Percentiles rank a stretch among this genome's conserved stretches.
Conservation (phyloP, 2,888 invertebrate genomes). For the Cynaeus angustus region DNA sequence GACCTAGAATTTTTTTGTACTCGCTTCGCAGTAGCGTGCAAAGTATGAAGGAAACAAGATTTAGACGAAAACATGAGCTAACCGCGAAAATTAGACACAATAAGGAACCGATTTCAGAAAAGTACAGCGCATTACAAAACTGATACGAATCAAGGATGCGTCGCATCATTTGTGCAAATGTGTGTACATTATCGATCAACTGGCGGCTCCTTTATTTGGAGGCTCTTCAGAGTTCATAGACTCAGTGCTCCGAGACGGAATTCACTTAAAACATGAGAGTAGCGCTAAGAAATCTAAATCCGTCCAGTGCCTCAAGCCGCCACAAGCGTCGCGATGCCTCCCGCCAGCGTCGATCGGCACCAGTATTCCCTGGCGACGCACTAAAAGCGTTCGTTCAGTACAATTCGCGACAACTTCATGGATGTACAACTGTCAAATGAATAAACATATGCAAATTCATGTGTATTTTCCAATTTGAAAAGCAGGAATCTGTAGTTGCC, state of each 20-base stretch:
- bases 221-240: conserved; percentile 58
- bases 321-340: conserved; percentile 57
- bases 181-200: conserved; percentile 40
- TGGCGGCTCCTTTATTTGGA: conserved; percentile 48
- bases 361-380: conserved; percentile 48
- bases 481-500: conserved; percentile 16
- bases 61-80: background rate
- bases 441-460: conserved; percentile 17
- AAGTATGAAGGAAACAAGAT: too few relatives aligned
- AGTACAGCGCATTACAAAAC: background rate
- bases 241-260: conserved; percentile 53
- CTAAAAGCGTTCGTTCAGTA: conserved; percentile 44
- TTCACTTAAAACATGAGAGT: conserved; percentile 56
- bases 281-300: conserved; percentile 58
- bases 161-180: conserved; percentile 25
- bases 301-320: conserved; percentile 55
- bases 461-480: conserved; percentile 13
- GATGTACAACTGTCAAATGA: conserved; percentile 19
- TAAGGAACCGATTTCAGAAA: background rate
- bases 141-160: background rate
- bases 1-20: too few relatives aligned
- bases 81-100: background rate
- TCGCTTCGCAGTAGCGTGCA: background rate
- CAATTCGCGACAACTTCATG: conserved; percentile 28
- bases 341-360: conserved; percentile 49